phyloP scores from a whole-genome alignment of 2,797 vertebrate species.

The Hyperoplus immaculatus region DNA sequence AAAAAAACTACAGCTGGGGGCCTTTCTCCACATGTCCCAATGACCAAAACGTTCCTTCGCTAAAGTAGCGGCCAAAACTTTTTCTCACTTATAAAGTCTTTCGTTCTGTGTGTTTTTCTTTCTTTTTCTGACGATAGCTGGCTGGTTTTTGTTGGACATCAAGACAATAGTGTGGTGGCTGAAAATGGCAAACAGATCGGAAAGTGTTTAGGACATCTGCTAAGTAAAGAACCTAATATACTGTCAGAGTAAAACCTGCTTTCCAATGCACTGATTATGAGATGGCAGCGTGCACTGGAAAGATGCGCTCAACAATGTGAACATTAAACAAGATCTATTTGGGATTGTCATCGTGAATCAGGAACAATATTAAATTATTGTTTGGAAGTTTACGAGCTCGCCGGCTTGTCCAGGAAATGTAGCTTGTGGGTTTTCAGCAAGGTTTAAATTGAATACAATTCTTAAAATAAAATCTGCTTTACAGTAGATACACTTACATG shows the following conservation, averaged over 20 bases:
- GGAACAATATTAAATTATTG: not conserved
- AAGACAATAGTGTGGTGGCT: not conserved
- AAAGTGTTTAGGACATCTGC: not conserved
- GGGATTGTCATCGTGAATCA: not conserved
- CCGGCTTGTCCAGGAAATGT: not conserved
- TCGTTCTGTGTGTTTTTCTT: not conserved
- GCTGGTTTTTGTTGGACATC: not conserved
- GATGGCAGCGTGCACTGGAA: not conserved
- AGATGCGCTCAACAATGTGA: not conserved
- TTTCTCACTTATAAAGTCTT: slow-evolving; percentile 4
- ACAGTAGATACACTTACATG: not conserved
- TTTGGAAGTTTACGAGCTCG: not conserved
- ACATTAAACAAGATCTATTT: not conserved
- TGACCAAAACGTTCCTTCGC: slow-evolving; percentile 56
- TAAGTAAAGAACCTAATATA: not conserved
- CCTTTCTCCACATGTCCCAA: slow-evolving; percentile 52
- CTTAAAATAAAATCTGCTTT: not conserved
- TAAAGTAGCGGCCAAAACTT: slow-evolving; percentile 17
- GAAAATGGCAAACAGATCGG: not conserved
- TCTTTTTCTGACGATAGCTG: not conserved
- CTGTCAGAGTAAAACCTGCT: not conserved
- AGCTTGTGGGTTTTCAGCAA: not conserved
- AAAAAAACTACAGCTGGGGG: slow-evolving; percentile 44
- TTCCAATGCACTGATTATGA: not conserved
- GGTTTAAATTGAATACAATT: not conserved